Base-by-base conservation (phyloP, 2,113 vertebrate species). In the Opisthocomus hoazin region DNA sequence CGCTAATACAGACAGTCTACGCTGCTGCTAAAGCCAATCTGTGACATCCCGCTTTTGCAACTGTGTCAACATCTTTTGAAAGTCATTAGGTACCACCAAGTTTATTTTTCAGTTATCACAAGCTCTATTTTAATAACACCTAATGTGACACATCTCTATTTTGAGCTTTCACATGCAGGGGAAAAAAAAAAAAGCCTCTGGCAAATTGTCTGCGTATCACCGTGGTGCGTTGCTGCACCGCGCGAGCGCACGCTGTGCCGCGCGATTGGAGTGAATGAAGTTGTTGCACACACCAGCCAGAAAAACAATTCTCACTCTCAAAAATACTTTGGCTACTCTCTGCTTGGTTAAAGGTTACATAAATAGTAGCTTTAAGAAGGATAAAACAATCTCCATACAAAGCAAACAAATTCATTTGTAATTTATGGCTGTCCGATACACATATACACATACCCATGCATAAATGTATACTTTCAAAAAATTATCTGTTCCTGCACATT, bases 291-390 rank as follows among this genome's bases (percentile, higher is more conserved):
- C 86, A 94, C 75, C 82, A 89, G 94, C 85, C 93, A 95, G 96
- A 96, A 94, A 94, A 96, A 96, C 96, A 92, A 73, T 95, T 98
- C 98, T 97, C 96, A 95, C 97, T 94, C 97, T 91, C 96, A 94
- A 87, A 98, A 98, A 96, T 91, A 93, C 95, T 97, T 84, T 97
- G 96, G 96, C 96, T 97, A 95, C 98, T 97, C 96, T 97, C 84
- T 74, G 95, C 92, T 97, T 70, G 96, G 98, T 95, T 96, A 98
- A 97, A 98, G 98, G 98, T 98, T 98, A 98, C 36, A 93, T 97
- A 98, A 98, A 98, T 97, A 98, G 97, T 97, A 97, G 97, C 97
- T 96, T 97, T 98, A 97, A 95, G 93, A 95, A 94, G 97, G 97
- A 98, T 97, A 97, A 97, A 98, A 96, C 97, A 97, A 98, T 97